A percentile compares a stretch with the other conserved stretches of the same genome.
phyloP scores from a whole-genome alignment of 2,888 invertebrate species.

The Holacanthella duospinosa region DNA sequence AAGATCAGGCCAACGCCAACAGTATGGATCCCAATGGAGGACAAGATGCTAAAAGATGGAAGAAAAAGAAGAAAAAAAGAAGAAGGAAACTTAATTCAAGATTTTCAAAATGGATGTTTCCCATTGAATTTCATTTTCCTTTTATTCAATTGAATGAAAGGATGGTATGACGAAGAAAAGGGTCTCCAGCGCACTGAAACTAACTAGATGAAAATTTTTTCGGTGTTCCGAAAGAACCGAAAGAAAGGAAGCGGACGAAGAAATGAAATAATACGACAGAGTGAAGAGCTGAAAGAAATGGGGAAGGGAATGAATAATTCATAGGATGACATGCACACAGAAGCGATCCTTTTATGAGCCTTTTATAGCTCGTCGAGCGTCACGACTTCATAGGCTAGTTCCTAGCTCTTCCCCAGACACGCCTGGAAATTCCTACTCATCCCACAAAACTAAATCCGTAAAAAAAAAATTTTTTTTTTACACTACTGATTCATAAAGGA shows the following conservation, averaged over 20 bases:
- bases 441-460: slow-evolving; percentile 9
- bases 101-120: background rate
- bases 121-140: slow-evolving; percentile 2
- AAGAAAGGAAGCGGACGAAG: background rate
- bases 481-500: background rate
- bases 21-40: too few relatives aligned
- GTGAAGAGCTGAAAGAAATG: slow-evolving; percentile 2
- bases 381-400: background rate
- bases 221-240: background rate
- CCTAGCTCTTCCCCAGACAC: too few relatives aligned
- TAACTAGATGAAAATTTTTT: background rate
- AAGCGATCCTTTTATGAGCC: slow-evolving; percentile 27
- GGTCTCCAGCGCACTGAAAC: background rate
- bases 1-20: too few relatives aligned
- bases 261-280: slow-evolving; percentile 7
- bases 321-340: slow-evolving; percentile 25
- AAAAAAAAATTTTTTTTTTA: too few relatives aligned
- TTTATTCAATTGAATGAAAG: background rate
- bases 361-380: slow-evolving; percentile 20
- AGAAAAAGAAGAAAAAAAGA: background rate
- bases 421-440: slow-evolving; percentile 14
- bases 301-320: slow-evolving; percentile 24
- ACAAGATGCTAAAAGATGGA: background rate
- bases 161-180: background rate
- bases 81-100: background rate